Evolutionary conservation across 2,113 vertebrate genomes (phyloP).

Genomic region (Carassius carassius): DNA sequence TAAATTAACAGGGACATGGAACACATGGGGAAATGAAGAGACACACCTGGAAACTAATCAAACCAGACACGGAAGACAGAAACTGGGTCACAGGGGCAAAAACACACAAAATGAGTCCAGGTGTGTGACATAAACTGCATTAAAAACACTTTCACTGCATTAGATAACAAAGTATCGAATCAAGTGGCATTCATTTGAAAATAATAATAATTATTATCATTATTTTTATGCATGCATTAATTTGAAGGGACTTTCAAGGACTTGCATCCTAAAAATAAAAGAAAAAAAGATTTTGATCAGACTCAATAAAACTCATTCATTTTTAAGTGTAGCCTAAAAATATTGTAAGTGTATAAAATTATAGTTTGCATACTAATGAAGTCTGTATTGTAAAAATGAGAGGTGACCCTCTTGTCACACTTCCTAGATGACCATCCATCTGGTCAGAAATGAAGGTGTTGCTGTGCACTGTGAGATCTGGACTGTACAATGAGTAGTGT

Average conservation of each 20-base stretch:
- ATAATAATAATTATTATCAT: too few species aligned
- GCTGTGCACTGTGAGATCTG: background rate
- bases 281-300: background rate
- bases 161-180: background rate
- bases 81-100: too few species aligned
- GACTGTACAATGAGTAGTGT: background rate
- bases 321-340: background rate
- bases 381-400: background rate
- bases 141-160: background rate
- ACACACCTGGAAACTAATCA: too few species aligned
- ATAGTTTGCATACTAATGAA: background rate
- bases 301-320: background rate
- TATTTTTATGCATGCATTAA: background rate
- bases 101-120: too few species aligned
- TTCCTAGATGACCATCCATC: background rate
- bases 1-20: too few species aligned
- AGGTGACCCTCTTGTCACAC: background rate
- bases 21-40: too few species aligned
- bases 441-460: slow-evolving; percentile 11
- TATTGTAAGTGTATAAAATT: background rate
- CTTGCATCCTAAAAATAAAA: too few species aligned
- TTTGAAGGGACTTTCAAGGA: background rate
- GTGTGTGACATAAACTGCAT: background rate
- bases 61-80: too few species aligned
- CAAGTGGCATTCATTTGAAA: background rate